Percentiles rank a stretch among this genome's conserved stretches.
These are phyloP conservation scores for Drosophila sp. DNA, from an alignment of 1,140 invertebrate genomes.

Conservation along the genomic window DNA sequence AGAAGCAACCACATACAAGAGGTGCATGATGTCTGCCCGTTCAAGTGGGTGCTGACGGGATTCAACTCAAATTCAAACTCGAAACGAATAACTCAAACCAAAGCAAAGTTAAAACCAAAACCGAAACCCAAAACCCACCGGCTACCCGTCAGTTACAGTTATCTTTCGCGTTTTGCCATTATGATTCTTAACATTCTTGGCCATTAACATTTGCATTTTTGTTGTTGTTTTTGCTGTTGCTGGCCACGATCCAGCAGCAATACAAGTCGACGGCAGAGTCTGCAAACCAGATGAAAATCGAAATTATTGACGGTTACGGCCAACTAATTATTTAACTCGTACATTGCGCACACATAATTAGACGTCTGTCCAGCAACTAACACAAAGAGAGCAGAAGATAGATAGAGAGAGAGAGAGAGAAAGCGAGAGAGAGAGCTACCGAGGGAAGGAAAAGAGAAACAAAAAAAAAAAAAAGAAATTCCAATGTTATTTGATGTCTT, in stretches of 20 bases:
- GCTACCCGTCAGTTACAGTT: constrained; percentile 19
- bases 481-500: constrained; percentile 18
- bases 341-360: constrained; percentile 20
- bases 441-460: too few species aligned
- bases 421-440: background rate
- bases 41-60: constrained; percentile 21
- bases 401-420: background rate
- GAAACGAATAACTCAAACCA: background rate
- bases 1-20: background rate
- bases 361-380: constrained; percentile 8
- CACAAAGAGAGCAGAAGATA: background rate
- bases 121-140: constrained; percentile 11
- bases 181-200: constrained; percentile 21
- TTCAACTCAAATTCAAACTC: background rate
- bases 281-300: constrained; percentile 17
- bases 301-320: constrained; percentile 21
- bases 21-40: background rate
- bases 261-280: background rate
- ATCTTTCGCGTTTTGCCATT: constrained; percentile 15
- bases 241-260: background rate
- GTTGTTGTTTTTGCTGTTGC: background rate
- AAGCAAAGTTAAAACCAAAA: background rate
- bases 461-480: background rate
- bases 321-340: constrained; percentile 23
- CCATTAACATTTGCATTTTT: constrained; percentile 22